Conservation (phyloP, 2,113 vertebrate genomes). For the Clarias macrocephalus region DNA sequence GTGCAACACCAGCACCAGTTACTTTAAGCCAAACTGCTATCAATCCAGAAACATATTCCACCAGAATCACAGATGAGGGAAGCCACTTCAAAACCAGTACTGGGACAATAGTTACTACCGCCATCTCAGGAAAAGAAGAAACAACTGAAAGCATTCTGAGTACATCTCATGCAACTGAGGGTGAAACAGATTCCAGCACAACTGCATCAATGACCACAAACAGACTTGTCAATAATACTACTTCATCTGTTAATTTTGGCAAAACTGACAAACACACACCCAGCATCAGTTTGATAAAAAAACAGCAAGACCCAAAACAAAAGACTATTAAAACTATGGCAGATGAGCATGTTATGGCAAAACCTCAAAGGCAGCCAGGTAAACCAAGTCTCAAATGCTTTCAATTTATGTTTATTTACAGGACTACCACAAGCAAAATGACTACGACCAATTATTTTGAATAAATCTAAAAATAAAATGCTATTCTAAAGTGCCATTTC, state of each 20-base stretch:
- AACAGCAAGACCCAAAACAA: slow-evolving; percentile 33
- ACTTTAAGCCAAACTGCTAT: slow-evolving; percentile 18
- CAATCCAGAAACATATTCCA: slow-evolving; percentile 25
- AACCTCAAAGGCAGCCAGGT: slow-evolving; percentile 59
- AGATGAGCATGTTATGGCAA: slow-evolving; percentile 44
- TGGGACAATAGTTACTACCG: slow-evolving; percentile 16
- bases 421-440: not conserved
- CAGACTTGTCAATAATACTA: slow-evolving; percentile 24
- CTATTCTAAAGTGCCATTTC: not conserved
- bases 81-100: slow-evolving; percentile 18
- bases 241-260: slow-evolving; percentile 20
- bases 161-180: slow-evolving; percentile 5
- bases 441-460: not conserved
- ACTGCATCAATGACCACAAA: not conserved
- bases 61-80: slow-evolving; percentile 6
- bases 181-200: not conserved
- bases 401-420: not conserved
- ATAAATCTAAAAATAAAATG: too few relatives aligned
- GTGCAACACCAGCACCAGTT: not conserved
- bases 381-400: slow-evolving; percentile 14
- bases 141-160: not conserved
- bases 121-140: slow-evolving; percentile 2
- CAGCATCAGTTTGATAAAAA: slow-evolving; percentile 47
- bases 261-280: slow-evolving; percentile 52
- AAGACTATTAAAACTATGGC: slow-evolving; percentile 42